Evolutionary conservation across 2,113 vertebrate species (phyloP).

Genomic region (Syngnathus typhle): DNA sequence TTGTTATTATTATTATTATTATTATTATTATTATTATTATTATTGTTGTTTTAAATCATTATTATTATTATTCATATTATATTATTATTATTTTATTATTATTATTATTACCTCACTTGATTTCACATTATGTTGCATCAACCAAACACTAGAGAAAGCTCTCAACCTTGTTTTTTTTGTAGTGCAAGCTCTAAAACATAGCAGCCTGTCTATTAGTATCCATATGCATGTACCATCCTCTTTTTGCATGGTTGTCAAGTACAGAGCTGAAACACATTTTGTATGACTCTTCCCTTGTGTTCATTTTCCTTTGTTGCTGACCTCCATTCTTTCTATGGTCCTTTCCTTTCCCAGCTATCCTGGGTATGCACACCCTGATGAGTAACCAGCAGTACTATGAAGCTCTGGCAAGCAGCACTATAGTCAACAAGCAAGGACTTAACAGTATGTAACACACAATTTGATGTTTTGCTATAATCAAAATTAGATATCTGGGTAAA

Average conservation of each 20-base stretch:
- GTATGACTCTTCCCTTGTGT: background rate
- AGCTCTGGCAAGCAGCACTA: constrained; percentile 91
- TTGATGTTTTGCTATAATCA: background rate
- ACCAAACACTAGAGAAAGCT: background rate
- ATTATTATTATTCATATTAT: background rate
- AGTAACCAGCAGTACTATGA: constrained; percentile 99
- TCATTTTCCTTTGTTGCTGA: background rate
- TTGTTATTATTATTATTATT: background rate
- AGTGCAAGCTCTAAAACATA: background rate
- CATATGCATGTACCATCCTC: background rate
- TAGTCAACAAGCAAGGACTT: constrained; percentile 96
- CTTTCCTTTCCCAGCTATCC: constrained; percentile 77
- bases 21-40: no score
- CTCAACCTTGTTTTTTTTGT: background rate
- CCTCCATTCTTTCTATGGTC: constrained; percentile 17
- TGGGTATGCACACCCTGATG: constrained; percentile 99
- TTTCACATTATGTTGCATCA: background rate
- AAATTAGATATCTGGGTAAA: background rate
- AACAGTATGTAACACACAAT: constrained; percentile 81
- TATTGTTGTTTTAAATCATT: background rate
- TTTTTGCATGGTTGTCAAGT: constrained; percentile 3
- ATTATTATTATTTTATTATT: constrained; percentile 1
- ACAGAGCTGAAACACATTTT: background rate
- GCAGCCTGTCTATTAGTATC: background rate
- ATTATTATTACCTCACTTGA: background rate